Conservation (phyloP, 2,797 vertebrate species). For the Apogon hyalosoma region DNA sequence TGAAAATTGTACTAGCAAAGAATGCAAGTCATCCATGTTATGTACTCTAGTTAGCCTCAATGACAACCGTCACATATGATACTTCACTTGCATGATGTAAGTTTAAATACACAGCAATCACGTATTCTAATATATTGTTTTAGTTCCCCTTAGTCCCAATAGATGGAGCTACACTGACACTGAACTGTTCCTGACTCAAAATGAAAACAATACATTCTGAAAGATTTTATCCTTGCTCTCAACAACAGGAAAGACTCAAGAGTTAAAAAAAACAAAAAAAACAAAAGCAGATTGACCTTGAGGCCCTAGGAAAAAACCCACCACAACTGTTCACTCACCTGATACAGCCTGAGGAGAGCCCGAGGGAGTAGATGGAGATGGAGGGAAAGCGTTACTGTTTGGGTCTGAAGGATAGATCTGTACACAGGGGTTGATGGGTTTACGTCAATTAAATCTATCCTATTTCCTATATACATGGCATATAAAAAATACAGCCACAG, state of each 20-base stretch:
- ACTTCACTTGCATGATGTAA: too few species aligned
- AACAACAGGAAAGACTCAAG: constrained; percentile 29
- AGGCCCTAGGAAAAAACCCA: constrained; percentile 28
- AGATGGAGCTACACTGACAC: constrained; percentile 56
- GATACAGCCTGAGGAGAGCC: constrained; percentile 94
- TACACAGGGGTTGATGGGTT: constrained; percentile 37
- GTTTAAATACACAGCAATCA: constrained; percentile 1
- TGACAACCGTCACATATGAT: not conserved
- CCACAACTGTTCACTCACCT: constrained; percentile 80
- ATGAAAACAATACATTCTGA: constrained; percentile 33
- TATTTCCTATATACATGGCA: not conserved
- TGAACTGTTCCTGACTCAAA: constrained; percentile 10
- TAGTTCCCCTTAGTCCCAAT: constrained; percentile 53
- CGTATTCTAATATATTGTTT: not conserved
- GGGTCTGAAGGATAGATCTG: constrained; percentile 98
- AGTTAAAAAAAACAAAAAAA: constrained; percentile 40
- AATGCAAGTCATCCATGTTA: not conserved
- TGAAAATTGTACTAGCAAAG: too few species aligned
- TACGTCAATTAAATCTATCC: constrained; percentile 2
- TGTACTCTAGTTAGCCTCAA: not conserved
- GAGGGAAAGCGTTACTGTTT: constrained; percentile 92
- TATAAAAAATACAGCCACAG: not conserved
- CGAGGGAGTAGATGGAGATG: constrained; percentile 93
- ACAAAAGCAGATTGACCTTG: constrained; percentile 40
- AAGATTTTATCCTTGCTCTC: constrained; percentile 28